Evolutionary conservation across 2,113 vertebrate species (phyloP), one percentile per base, ranked within the genome.

Genomic region (Rhabdomys dilectus): DNA sequence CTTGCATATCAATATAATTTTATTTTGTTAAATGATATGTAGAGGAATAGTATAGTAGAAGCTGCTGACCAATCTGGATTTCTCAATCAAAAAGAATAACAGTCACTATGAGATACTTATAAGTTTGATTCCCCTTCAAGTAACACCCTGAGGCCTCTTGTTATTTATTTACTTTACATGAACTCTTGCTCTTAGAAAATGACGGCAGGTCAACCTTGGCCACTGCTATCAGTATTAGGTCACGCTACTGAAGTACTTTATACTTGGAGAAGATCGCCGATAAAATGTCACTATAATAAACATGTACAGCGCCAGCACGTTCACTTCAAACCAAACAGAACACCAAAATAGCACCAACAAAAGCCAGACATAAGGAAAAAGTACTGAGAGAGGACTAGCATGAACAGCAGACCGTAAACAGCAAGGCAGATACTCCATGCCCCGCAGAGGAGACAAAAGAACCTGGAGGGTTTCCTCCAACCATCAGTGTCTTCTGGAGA

Each of bases 1-100:
- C 85, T 93, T 92, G 39, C 92, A 89, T 77, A 95, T 86, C 78
- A 60, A 72, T 21, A 36, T 78, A n/a, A 48, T 96, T 91, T 97
- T 87, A 62, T 96, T 94, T 87, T 96, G 75, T 93, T 95, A 77
- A 96, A 75, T 95, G 89, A 91, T 53, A 91, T 78, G 42, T 9
- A 95, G 42, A 15, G 92, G 7, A 92, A 5, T 86, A 90, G 64
- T 70, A 15, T 89, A 73, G 94, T 96, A 93, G 73, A 96, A 51
- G 29, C 60, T 92, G 85, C 24, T 73, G 62, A 11, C 51, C 39
- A 82, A 72, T 56, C 70, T 85, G 88, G 51, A 93, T 77, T 90
- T 91, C 21, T 70, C 64, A 80, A 45, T 96, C 45, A 95, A 51
- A 31, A 75, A 95, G 53, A 87, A 29, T 82, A 91, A 95, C 94